Percentiles rank a stretch among this genome's conserved stretches.
These are phyloP conservation scores for Heliocidaris tuberculata DNA, from an alignment of 35 echinoderm and acorn worm genomes.

Conservation along the genomic window DNA sequence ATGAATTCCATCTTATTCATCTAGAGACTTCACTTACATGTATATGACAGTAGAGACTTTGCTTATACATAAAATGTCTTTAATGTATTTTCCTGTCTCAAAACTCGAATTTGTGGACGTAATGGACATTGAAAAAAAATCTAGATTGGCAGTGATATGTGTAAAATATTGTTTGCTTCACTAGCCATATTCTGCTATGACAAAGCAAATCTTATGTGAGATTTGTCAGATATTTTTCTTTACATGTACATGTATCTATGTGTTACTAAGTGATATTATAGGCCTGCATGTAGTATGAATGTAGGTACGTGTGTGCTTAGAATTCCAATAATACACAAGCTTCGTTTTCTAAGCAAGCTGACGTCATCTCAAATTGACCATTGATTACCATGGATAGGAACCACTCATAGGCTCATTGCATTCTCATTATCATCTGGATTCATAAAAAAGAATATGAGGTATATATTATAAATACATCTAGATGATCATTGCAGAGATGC, in stretches of 20 bases:
- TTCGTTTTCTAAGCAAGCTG: background rate
- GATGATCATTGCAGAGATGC: background rate
- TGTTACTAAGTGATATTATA: background rate
- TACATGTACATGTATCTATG: background rate
- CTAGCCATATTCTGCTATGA: background rate
- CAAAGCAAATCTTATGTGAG: background rate
- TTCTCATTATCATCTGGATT: conserved; percentile 4
- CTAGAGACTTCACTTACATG: too few species aligned
- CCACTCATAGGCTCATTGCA: background rate
- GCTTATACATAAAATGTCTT: too few species aligned
- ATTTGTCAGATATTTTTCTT: background rate
- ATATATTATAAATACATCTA: too few species aligned
- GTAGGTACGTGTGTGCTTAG: background rate
- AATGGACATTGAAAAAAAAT: background rate
- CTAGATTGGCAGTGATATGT: background rate
- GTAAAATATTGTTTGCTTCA: background rate
- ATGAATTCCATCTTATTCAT: too few species aligned
- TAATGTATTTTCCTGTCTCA: too few species aligned
- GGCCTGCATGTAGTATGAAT: background rate
- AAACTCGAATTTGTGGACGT: too few species aligned
- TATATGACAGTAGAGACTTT: too few species aligned
- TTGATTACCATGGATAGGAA: background rate
- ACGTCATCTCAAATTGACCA: conserved; percentile 2
- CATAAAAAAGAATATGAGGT: background rate
- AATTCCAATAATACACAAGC: background rate